These are phyloP conservation scores for Aleiodes leptofemur DNA, from an alignment of 2,888 invertebrate species.

Conservation along the genomic window DNA sequence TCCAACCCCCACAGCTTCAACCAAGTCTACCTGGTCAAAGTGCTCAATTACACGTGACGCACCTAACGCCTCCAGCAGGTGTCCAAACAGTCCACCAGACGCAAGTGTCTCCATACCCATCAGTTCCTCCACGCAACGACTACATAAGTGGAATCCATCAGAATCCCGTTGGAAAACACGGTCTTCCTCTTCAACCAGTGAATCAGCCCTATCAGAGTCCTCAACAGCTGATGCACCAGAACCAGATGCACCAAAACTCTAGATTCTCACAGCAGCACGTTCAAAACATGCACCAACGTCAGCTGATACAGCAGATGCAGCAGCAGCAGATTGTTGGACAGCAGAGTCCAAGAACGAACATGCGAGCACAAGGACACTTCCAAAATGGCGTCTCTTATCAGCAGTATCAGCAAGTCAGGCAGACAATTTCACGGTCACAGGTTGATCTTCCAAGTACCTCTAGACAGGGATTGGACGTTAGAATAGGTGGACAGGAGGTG, in stretches of 20 bases:
- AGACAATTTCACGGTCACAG: constrained; percentile 70
- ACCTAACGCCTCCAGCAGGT: constrained; percentile 69
- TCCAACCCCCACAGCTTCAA: constrained; percentile 66
- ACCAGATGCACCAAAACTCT: constrained; percentile 68
- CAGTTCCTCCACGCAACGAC: constrained; percentile 65
- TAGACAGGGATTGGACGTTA: constrained; percentile 65
- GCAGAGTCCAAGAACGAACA: constrained; percentile 57
- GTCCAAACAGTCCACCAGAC: constrained; percentile 73
- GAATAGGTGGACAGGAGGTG: constrained; percentile 67
- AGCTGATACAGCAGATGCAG: constrained; percentile 74
- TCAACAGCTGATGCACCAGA: constrained; percentile 68
- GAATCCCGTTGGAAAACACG: constrained; percentile 65
- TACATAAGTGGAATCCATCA: constrained; percentile 58
- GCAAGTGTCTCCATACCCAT: constrained; percentile 68
- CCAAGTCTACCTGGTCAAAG: constrained; percentile 71
- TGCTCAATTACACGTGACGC: constrained; percentile 72
- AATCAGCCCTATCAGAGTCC: constrained; percentile 63
- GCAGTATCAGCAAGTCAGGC: constrained; percentile 68
- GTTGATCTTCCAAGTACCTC: constrained; percentile 72
- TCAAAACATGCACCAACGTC: constrained; percentile 71
- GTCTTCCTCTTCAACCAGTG: constrained; percentile 64
- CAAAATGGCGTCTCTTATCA: constrained; percentile 66
- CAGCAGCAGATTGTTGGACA: constrained; percentile 73
- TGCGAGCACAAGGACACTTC: constrained; percentile 59
- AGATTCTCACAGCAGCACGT: constrained; percentile 71